Conservation (phyloP, 2,888 invertebrate species). For the Chrysodeixis includens region DNA sequence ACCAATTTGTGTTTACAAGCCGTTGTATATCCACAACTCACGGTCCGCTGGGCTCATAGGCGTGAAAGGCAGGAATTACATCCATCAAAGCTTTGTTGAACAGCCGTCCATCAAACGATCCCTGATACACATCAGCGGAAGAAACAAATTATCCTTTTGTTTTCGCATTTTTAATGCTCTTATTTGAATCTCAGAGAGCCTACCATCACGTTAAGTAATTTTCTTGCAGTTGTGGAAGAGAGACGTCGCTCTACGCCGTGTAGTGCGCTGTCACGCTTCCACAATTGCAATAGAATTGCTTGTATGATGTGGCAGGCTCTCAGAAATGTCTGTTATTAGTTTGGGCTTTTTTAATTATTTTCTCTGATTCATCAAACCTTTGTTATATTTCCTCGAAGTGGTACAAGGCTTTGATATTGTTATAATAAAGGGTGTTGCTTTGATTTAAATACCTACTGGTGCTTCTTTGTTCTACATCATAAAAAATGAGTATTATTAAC, state of each 20-base stretch:
- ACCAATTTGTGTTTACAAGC: slow-evolving; percentile 72
- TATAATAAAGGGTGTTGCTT: too few species aligned
- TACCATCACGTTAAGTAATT: too few species aligned
- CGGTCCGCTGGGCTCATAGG: slow-evolving; percentile 63
- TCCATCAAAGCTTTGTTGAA: slow-evolving; percentile 65
- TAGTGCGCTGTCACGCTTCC: slow-evolving; percentile 10
- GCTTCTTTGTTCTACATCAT: too few species aligned
- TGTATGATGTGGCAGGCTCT: too few species aligned
- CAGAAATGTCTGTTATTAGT: slow-evolving; percentile 14
- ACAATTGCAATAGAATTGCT: background rate
- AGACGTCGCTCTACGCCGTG: too few species aligned
- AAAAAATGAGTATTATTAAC: background rate
- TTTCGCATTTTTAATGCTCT: slow-evolving; percentile 57
- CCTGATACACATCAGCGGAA: slow-evolving; percentile 70
- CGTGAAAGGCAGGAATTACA: slow-evolving; percentile 67
- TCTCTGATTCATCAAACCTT: slow-evolving; percentile 13
- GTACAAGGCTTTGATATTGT: background rate
- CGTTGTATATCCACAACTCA: slow-evolving; percentile 67
- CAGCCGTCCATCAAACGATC: slow-evolving; percentile 54
- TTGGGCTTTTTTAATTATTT: slow-evolving; percentile 15
- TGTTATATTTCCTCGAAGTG: background rate
- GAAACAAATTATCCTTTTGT: slow-evolving; percentile 70
- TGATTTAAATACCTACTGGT: too few species aligned
- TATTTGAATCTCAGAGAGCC: slow-evolving; percentile 15
- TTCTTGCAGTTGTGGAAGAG: too few species aligned